A percentile compares a stretch with the other conserved stretches of the same genome.
Conservation (phyloP, 2,113 vertebrate genomes). For the Jacana jacana region DNA sequence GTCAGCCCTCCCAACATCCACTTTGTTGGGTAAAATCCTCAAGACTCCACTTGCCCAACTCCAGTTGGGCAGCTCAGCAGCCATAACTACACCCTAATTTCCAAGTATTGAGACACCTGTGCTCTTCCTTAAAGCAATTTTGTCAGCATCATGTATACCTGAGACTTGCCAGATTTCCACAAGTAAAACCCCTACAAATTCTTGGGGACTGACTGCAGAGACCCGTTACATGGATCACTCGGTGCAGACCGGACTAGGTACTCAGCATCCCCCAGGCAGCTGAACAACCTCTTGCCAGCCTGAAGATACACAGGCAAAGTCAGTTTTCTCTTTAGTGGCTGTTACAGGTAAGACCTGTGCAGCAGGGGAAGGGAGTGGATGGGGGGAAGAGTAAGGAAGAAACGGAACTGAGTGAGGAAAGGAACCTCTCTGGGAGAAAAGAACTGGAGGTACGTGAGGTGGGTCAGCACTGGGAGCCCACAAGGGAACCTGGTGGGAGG, state of each 20-base stretch:
- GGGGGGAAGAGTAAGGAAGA: background rate
- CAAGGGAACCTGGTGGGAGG: background rate
- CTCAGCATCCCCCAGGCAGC: fast-evolving
- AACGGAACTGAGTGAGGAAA: fast-evolving
- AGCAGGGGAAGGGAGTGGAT: background rate
- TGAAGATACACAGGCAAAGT: background rate
- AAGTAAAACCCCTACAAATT: background rate
- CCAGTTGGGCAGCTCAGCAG: background rate
- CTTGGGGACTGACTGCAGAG: background rate
- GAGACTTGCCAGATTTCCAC: background rate
- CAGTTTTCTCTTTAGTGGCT: background rate
- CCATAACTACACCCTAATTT: background rate
- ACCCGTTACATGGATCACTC: background rate
- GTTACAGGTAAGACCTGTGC: background rate
- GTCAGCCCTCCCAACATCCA: background rate
- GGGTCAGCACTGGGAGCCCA: background rate
- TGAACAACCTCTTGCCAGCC: background rate
- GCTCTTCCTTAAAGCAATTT: background rate
- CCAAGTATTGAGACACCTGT: background rate
- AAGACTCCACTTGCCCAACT: background rate
- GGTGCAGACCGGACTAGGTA: background rate
- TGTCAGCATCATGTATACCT: background rate
- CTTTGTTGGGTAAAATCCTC: background rate
- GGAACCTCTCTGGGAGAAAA: background rate
- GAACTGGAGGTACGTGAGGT: background rate